Percentiles rank a stretch among this genome's conserved stretches.
These are phyloP conservation scores for Crotalus tigris DNA, from an alignment of 2,113 vertebrate species.

Conservation along the genomic window DNA sequence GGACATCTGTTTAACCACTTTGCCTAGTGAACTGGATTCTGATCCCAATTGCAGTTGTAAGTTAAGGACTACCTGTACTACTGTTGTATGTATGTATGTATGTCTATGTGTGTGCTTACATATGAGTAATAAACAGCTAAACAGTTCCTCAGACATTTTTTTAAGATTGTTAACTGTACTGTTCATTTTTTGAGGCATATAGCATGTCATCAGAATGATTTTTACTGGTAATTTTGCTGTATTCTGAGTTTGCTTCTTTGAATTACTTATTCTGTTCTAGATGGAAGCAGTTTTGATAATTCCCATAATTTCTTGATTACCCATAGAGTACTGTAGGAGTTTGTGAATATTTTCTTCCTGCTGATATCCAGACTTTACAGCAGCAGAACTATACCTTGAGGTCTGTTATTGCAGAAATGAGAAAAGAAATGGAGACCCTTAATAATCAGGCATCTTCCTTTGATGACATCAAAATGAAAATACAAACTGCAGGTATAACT, in stretches of 20 bases:
- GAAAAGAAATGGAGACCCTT: slow-evolving; percentile 84
- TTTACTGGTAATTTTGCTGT: background rate
- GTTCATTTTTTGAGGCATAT: background rate
- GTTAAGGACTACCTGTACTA: background rate
- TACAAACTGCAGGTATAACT: background rate
- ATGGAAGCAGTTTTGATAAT: background rate
- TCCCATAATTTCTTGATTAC: slow-evolving; percentile 44
- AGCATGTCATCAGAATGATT: background rate
- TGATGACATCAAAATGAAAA: background rate
- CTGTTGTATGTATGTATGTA: background rate
- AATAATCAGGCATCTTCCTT: slow-evolving; percentile 36
- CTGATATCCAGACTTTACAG: slow-evolving; percentile 74
- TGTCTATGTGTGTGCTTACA: background rate
- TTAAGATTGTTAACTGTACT: background rate
- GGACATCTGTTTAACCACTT: background rate
- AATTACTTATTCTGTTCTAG: background rate
- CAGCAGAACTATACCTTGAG: slow-evolving; percentile 80
- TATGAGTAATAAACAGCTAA: background rate
- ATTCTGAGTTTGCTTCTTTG: background rate
- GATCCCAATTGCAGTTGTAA: background rate
- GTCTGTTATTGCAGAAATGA: slow-evolving; percentile 80
- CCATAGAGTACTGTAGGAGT: background rate
- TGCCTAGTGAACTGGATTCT: background rate
- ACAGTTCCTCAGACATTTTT: background rate
- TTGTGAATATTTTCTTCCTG: slow-evolving; percentile 34